Base-by-base conservation (phyloP, 1,140 invertebrate genomes). In the Drosophila prosaltans region DNA sequence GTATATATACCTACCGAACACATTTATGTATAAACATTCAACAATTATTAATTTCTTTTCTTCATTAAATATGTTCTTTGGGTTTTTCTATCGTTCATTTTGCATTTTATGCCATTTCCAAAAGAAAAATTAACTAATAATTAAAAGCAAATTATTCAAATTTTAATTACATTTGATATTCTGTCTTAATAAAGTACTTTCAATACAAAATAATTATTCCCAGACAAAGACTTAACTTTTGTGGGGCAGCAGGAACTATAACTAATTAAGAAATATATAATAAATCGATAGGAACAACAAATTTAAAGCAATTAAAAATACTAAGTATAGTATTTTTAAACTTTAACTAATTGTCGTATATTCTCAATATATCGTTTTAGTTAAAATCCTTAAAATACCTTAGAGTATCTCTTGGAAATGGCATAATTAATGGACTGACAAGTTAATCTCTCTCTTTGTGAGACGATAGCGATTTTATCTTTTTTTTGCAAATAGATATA, bases 1-100 rank as follows among this genome's bases (percentile, higher is more conserved):
- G 3, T 26, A 48, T 48, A 48, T 24, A 11, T 51, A 24, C n/a
- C 45, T 51, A 51, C 45, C 45, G 45, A 51, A 51, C 45, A 51
- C 45, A 51, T 51, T 51, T 51, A 51, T 51, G 21, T 51, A 10
- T 51, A 26, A 51, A 51, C 45, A 51, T 51, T 51, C 45, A 51
- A 51, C 45, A 51, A 51, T 51, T 39, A 36, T n/a, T 59, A 39
- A 28, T 41, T 41, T 28, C 2, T 55, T 39, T 11, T 60, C 8
- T 65, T 57, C 41, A 39, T 36, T 59, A 10, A 21, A 39, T 36
- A 32, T 58, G 32, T 5, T 59, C 4, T 59, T 9, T 60, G 10
- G 1, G 10, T 40, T 7, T 26, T 60, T 9, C 16, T n/a, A 40
- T 16, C 26, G 21, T 8, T 28, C 6, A 21, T 24, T 32, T 28